Percentiles rank a stretch among this genome's conserved stretches.
Evolutionary conservation across 2,797 vertebrate species (phyloP).

Genomic region (Enteromius viviparus): DNA sequence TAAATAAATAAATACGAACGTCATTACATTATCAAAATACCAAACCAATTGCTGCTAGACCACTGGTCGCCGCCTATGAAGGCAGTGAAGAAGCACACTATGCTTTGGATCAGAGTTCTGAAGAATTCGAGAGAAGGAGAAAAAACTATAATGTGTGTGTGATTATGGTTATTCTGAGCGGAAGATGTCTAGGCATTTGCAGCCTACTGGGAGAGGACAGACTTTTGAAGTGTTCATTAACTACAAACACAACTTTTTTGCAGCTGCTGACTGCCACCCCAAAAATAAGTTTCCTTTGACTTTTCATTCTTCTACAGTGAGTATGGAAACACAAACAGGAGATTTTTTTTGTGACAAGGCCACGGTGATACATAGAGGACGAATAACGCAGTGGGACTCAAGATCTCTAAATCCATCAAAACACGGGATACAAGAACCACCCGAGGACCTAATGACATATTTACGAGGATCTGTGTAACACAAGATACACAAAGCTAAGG

Average conservation of each 20-base stretch:
- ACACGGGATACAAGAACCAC: conserved; percentile 56
- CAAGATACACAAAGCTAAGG: conserved; percentile 51
- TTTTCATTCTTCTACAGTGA: conserved; percentile 60
- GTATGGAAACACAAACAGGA: conserved; percentile 67
- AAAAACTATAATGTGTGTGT: neutral
- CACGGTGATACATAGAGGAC: neutral
- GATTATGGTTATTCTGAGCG: conserved; percentile 47
- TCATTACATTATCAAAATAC: neutral
- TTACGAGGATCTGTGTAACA: conserved; percentile 60
- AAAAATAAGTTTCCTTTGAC: conserved; percentile 69
- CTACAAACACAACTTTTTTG: conserved; percentile 71
- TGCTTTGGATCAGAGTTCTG: neutral
- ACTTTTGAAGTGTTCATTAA: conserved; percentile 71
- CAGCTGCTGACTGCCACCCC: conserved; percentile 72
- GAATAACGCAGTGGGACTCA: conserved; percentile 20
- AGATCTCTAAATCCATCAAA: conserved; percentile 58
- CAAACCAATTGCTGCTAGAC: neutral
- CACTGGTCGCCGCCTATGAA: neutral
- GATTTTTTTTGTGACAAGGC: conserved; percentile 51
- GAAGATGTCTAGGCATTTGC: conserved; percentile 40
- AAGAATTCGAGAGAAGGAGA: neutral
- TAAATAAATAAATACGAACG: neutral
- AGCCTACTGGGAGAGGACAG: conserved; percentile 15
- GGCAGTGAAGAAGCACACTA: neutral
- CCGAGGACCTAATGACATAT: conserved; percentile 57